Conservation (phyloP, 2,888 invertebrate species). For the Melanotus villosus region DNA sequence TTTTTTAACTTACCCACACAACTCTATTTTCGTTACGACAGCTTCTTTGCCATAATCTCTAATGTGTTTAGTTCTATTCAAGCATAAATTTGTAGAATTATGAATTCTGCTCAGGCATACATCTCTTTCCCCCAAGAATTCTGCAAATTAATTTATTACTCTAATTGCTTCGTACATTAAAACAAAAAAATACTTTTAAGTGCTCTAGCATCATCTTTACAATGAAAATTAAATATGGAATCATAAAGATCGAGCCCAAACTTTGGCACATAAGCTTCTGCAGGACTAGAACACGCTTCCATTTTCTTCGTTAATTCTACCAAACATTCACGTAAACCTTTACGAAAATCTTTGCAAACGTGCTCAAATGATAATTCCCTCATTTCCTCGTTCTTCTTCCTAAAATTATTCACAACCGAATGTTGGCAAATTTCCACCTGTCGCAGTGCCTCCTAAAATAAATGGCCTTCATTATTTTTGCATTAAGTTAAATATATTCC, state of each 20-base stretch:
- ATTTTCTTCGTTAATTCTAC: slow-evolving; percentile 9
- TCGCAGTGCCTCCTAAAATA: slow-evolving; percentile 21
- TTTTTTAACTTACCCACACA: slow-evolving; percentile 27
- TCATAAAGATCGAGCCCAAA: slow-evolving; percentile 36
- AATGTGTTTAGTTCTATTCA: slow-evolving; percentile 34
- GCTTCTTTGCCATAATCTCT: slow-evolving; percentile 1
- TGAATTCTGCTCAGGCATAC: slow-evolving; percentile 13
- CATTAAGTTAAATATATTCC: no score
- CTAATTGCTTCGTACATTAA: no score
- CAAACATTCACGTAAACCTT: slow-evolving; percentile 26
- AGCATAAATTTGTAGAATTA: slow-evolving; percentile 11
- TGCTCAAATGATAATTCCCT: slow-evolving; percentile 21
- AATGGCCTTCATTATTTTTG: background rate
- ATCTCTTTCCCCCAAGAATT: slow-evolving; percentile 23
- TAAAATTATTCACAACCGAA: background rate
- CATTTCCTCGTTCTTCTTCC: background rate
- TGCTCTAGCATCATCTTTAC: slow-evolving; percentile 27
- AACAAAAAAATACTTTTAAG: slow-evolving; percentile 33
- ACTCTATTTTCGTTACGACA: slow-evolving; percentile 34
- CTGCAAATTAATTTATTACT: slow-evolving; percentile 8
- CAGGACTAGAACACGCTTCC: slow-evolving; percentile 21
- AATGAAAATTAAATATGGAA: slow-evolving; percentile 33
- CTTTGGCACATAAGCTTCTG: slow-evolving; percentile 36
- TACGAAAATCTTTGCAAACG: slow-evolving; percentile 27
- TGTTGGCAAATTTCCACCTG: slow-evolving; percentile 29